phyloP scores from a whole-genome alignment of 2,113 vertebrate genomes.

The Bothrops jararaca region DNA sequence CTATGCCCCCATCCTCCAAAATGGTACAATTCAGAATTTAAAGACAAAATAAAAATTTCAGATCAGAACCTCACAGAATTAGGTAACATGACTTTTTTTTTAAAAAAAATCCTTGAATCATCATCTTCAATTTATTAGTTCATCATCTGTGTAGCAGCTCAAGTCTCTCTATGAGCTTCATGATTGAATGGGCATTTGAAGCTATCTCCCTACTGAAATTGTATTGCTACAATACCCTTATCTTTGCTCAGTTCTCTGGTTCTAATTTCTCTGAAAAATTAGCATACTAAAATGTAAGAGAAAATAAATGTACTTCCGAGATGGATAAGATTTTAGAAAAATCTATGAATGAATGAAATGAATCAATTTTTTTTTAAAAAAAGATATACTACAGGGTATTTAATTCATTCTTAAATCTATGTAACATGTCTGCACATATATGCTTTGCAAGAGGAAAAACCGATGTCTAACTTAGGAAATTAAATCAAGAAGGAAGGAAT shows the following conservation, averaged over 20 bases:
- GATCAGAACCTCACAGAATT: neutral
- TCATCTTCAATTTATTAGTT: neutral
- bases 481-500: neutral
- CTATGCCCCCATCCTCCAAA: neutral
- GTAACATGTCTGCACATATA: neutral
- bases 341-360: neutral
- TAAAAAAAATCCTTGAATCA: neutral
- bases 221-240: neutral
- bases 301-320: neutral
- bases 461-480: neutral
- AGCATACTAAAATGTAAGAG: neutral
- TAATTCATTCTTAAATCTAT: neutral
- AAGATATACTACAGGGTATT: neutral
- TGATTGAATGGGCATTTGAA: neutral
- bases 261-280: neutral
- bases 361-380: neutral
- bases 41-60: accelerated
- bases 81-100: neutral
- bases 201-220: neutral
- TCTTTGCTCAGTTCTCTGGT: neutral
- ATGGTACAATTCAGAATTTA: accelerated
- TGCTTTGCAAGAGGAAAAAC: neutral
- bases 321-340: neutral
- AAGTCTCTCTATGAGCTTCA: neutral
- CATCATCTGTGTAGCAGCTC: neutral